These are phyloP conservation scores for Acleris cristana DNA, from an alignment of 2,888 invertebrate genomes.

Conservation along the genomic window DNA sequence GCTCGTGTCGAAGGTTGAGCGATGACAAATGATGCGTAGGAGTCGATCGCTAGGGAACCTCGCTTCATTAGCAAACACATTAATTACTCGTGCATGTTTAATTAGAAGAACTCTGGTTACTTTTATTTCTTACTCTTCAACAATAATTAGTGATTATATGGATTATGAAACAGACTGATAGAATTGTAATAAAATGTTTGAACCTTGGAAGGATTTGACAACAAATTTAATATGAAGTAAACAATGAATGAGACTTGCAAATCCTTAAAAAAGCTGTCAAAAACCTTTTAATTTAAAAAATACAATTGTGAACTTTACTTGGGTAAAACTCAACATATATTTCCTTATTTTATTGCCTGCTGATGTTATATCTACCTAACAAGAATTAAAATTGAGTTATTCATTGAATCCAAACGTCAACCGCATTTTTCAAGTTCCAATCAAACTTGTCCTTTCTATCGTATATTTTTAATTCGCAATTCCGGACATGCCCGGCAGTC, in stretches of 20 bases:
- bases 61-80: slow-evolving; percentile 74
- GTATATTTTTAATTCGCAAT: slow-evolving; percentile 38
- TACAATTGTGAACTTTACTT: neutral
- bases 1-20: slow-evolving; percentile 66
- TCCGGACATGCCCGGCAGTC: slow-evolving; percentile 41
- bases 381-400: slow-evolving; percentile 23
- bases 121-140: slow-evolving; percentile 47
- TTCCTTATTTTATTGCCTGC: neutral
- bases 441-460: slow-evolving; percentile 31
- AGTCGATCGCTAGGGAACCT: slow-evolving; percentile 61
- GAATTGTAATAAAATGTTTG: too few relatives aligned
- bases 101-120: slow-evolving; percentile 63
- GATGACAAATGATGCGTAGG: slow-evolving; percentile 80
- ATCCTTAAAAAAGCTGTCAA: too few relatives aligned
- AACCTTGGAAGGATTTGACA: too few relatives aligned
- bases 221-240: too few relatives aligned
- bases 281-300: too few relatives aligned
- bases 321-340: neutral
- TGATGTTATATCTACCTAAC: too few relatives aligned
- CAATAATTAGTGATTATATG: neutral
- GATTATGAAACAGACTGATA: too few relatives aligned
- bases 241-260: too few relatives aligned
- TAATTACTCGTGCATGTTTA: slow-evolving; percentile 75
- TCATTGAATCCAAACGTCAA: slow-evolving; percentile 37
- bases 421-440: slow-evolving; percentile 35